Base-by-base conservation (phyloP, 2,888 invertebrate species). In the Alloplasta piceator region DNA sequence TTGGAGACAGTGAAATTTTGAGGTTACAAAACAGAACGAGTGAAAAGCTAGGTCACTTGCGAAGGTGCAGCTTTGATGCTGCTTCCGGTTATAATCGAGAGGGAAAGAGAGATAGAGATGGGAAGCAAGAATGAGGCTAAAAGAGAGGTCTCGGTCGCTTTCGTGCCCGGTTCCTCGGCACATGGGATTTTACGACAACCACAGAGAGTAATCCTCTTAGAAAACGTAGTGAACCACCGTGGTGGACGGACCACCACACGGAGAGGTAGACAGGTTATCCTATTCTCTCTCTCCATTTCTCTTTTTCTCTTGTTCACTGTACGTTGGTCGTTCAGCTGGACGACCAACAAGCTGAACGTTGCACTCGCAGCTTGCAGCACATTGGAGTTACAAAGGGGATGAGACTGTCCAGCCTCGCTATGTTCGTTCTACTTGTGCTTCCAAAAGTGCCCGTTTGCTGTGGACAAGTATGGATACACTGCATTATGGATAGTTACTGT, bases 171-270 rank as follows among this genome's bases (percentile, higher is more conserved):
- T 85, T 86, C 83, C 83, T 82, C 80, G 84, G 83, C 84, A 85
- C 83, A 82, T 83, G 78, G 85, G 85, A 83, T 86, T 88, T 87
- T 87, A 86, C 86, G 85, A 77, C 73, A 85, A 86, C 87, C 86
- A 78, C 87, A 82, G 86, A 86, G 86, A 85, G 87, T 89, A 88
- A 89, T 89, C 88, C 87, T 88, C 88, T 88, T 88, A 88, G 85
- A 85, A 80, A 85, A 72, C 63, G 73, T 55, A 79, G 82, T 82
- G 83, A 85, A 82, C 85, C 71, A 79, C 82, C 83, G 77, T 77
- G 68, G 78, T 80, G 74, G 75, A 77, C 66, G 61, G 73, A 61
- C 61, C 66, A 70, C 76, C 72, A 63, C 79, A 82, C 66, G 60
- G 41, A 46, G 39, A 52, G 71, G 56, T 61, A 72, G 74, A 63